A percentile compares a stretch with the other conserved stretches of the same genome.
Conservation (phyloP, 2,888 invertebrate species). For the Drosophila melanosoma region DNA sequence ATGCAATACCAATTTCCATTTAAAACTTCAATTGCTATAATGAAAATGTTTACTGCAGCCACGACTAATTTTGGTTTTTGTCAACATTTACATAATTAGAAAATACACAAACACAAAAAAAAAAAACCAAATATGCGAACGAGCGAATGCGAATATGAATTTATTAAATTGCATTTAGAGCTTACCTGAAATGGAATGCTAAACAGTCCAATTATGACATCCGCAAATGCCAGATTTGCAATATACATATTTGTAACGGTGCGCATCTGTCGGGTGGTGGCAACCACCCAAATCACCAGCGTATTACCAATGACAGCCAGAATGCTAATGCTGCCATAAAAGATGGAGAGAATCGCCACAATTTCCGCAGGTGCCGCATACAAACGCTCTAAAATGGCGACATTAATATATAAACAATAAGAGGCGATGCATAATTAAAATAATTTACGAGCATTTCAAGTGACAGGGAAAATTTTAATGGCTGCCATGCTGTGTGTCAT, state of each 20-base stretch:
- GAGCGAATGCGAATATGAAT: slow-evolving; percentile 23
- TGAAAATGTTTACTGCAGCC: slow-evolving; percentile 37
- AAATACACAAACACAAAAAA: slow-evolving; percentile 14
- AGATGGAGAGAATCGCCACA: slow-evolving; percentile 90
- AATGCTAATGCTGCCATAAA: slow-evolving; percentile 93
- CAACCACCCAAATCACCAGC: slow-evolving; percentile 94
- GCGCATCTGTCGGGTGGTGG: slow-evolving; percentile 91
- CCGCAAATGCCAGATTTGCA: slow-evolving; percentile 93
- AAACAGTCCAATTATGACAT: slow-evolving; percentile 94
- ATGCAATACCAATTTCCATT: slow-evolving; percentile 38
- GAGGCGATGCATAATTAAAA: slow-evolving; percentile 28
- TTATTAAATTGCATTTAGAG: slow-evolving; percentile 20
- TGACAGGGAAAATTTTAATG: slow-evolving; percentile 52
- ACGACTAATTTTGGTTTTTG: slow-evolving; percentile 23
- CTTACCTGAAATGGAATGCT: slow-evolving; percentile 92
- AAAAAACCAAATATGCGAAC: slow-evolving; percentile 7
- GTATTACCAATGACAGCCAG: slow-evolving; percentile 93
- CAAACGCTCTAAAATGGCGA: slow-evolving; percentile 82
- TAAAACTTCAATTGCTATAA: slow-evolving; percentile 38
- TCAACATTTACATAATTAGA: slow-evolving; percentile 51
- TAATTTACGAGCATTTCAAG: slow-evolving; percentile 19
- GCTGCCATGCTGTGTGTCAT: slow-evolving; percentile 1
- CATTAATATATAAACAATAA: slow-evolving; percentile 3
- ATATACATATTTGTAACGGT: slow-evolving; percentile 95
- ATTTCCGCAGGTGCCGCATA: slow-evolving; percentile 91